These are phyloP conservation scores for Gyrodactylus salaris DNA, from an alignment of 1,140 invertebrate species.

Conservation along the genomic window DNA sequence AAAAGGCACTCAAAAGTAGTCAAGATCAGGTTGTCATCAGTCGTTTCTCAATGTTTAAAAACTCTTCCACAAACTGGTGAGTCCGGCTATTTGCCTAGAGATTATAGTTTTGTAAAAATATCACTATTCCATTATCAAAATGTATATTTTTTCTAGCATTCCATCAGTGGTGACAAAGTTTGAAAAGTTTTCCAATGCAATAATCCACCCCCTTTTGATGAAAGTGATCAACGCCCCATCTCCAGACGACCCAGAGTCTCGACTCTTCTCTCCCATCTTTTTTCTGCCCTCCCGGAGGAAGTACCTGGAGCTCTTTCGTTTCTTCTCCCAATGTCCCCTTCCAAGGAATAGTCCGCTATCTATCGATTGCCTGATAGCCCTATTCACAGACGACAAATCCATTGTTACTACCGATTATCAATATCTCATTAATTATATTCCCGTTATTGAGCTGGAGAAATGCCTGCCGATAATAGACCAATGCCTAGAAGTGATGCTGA, in stretches of 20 bases:
- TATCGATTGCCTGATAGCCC: not conserved
- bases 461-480: not conserved
- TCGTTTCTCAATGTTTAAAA: not conserved
- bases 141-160: not conserved
- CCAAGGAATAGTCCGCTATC: not conserved
- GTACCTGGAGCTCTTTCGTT: not conserved
- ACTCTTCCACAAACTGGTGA: not conserved
- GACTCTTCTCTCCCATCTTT: not conserved
- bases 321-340: not conserved
- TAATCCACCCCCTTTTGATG: not conserved
- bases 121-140: not conserved
- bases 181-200: not conserved
- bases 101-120: not conserved
- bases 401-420: not conserved
- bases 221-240: not conserved
- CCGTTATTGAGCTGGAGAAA: not conserved
- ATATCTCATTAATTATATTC: not conserved
- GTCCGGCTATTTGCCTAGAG: no score
- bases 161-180: not conserved
- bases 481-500: not conserved
- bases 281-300: not conserved
- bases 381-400: not conserved
- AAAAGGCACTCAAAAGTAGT: no score
- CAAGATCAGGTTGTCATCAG: not conserved
- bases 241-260: not conserved